Evolutionary conservation across 1,140 invertebrate species (phyloP).

Genomic region (Whitmania pigra): DNA sequence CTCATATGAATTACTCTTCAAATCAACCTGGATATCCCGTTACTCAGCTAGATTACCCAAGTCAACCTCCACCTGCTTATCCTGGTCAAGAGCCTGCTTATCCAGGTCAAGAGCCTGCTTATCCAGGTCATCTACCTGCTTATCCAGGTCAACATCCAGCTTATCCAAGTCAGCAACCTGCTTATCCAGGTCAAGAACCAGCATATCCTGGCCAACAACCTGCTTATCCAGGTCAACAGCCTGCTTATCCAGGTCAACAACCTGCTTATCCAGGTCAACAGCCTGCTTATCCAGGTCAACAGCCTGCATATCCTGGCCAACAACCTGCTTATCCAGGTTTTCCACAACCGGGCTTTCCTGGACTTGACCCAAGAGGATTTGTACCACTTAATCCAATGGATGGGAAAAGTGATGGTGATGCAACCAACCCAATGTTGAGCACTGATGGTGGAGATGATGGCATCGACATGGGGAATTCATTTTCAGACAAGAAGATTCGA

Average conservation of each 20-base stretch:
- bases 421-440: background rate
- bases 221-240: background rate
- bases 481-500: constrained; percentile 34
- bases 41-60: background rate
- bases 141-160: background rate
- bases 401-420: background rate
- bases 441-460: background rate
- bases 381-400: background rate
- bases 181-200: background rate
- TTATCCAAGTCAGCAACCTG: background rate
- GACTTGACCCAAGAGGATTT: background rate
- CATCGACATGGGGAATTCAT: constrained; percentile 21
- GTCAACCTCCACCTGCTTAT: background rate
- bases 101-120: background rate
- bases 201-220: background rate
- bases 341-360: background rate
- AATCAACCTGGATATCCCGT: background rate
- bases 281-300: background rate
- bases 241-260: background rate
- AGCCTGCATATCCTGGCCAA: background rate
- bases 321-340: background rate
- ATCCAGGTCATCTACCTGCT: background rate
- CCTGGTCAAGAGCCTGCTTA: background rate
- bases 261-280: background rate
- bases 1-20: background rate